These are phyloP conservation scores for Cydia fagiglandana DNA, from an alignment of 1,140 invertebrate species.

Conservation along the genomic window DNA sequence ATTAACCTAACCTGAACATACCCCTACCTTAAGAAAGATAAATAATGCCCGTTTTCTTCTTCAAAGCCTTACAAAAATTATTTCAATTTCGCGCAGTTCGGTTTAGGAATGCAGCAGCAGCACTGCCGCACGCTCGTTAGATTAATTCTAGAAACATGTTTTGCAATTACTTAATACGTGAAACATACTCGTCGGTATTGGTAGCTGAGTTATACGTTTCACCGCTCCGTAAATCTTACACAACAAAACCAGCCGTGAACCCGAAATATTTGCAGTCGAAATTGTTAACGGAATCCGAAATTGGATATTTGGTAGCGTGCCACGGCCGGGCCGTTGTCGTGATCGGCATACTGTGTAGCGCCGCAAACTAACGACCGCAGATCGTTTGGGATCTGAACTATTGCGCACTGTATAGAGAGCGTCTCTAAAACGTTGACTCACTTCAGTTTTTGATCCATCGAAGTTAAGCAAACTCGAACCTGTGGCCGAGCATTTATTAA, in stretches of 20 bases:
- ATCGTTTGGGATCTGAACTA: not conserved
- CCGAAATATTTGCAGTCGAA: constrained; percentile 16
- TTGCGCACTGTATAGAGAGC: not conserved
- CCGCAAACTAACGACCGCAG: constrained; percentile 18
- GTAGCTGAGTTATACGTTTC: not conserved
- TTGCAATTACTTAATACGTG: too few relatives aligned
- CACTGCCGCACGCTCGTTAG: too few relatives aligned
- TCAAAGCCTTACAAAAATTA: too few relatives aligned
- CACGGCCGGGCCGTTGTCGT: not conserved
- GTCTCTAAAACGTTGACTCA: not conserved
- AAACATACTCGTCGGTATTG: too few relatives aligned
- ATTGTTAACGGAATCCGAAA: constrained; percentile 27
- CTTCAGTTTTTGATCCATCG: not conserved
- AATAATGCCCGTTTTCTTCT: too few relatives aligned
- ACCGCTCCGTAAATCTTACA: not conserved
- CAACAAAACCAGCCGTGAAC: constrained; percentile 8
- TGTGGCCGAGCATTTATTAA: too few relatives aligned
- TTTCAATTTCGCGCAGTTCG: too few relatives aligned
- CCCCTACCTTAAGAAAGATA: too few relatives aligned
- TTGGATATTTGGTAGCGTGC: constrained; percentile 28
- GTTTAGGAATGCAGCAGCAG: too few relatives aligned
- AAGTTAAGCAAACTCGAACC: too few relatives aligned
- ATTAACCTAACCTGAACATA: too few relatives aligned
- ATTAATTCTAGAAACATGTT: too few relatives aligned
- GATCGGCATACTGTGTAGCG: constrained; percentile 12